A percentile compares a stretch with the other conserved stretches of the same genome.
Conservation (phyloP, 1,140 invertebrate species). For the Thereuonema tuberculata region DNA sequence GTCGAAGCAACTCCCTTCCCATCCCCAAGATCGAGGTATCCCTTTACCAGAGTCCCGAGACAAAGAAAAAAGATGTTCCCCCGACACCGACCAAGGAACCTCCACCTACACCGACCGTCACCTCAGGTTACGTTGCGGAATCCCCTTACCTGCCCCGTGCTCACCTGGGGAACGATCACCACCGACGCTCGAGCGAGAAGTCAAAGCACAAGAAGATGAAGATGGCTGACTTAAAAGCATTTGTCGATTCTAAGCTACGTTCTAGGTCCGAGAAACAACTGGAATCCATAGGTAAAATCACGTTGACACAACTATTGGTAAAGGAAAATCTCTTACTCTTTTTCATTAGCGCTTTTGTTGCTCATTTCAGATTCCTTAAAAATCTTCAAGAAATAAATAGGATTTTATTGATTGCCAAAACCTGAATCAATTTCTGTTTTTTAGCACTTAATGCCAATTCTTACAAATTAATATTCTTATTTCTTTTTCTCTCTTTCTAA, state of each 20-base stretch:
- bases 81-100: constrained; percentile 31
- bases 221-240: constrained; percentile 73
- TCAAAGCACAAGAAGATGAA: constrained; percentile 62
- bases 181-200: constrained; percentile 59
- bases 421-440: too few relatives aligned
- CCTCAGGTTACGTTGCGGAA: constrained; percentile 28
- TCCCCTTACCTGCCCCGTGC: constrained; percentile 25
- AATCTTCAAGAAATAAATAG: too few relatives aligned
- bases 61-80: constrained; percentile 47
- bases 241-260: constrained; percentile 77
- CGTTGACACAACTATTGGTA: too few relatives aligned
- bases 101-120: background rate
- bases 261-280: constrained; percentile 81
- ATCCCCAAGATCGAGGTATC: constrained; percentile 85
- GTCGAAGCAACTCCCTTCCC: constrained; percentile 78
- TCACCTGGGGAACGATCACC: constrained; percentile 30
- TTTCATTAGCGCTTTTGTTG: too few relatives aligned
- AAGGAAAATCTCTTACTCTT: too few relatives aligned
- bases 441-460: too few relatives aligned
- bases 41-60: constrained; percentile 58
- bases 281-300: constrained; percentile 74
- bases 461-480: too few relatives aligned
- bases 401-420: too few relatives aligned
- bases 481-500: too few relatives aligned
- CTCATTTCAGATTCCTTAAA: too few relatives aligned